phyloP scores from a whole-genome alignment of 2,888 invertebrate genomes.

The Catocala sponsa region DNA sequence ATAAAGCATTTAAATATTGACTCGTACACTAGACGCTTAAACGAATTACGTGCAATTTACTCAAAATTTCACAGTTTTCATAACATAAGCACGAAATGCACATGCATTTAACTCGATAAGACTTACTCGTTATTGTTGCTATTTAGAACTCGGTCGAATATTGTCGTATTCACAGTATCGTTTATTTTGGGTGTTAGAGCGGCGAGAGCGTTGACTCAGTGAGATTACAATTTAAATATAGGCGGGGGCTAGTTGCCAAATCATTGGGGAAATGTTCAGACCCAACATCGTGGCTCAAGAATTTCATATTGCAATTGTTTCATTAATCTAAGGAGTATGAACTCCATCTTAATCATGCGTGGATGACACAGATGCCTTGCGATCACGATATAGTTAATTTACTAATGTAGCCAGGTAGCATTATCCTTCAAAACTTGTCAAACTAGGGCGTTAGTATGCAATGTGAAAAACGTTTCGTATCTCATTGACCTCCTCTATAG shows the following conservation, averaged over 20 bases:
- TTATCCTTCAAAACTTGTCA: too few relatives aligned
- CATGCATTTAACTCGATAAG: constrained; percentile 17
- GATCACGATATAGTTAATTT: background rate
- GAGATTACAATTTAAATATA: constrained; percentile 87
- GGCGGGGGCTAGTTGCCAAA: constrained; percentile 85
- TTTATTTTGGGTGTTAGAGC: constrained; percentile 81
- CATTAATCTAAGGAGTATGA: constrained; percentile 43
- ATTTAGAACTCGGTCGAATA: constrained; percentile 70
- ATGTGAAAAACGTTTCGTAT: too few relatives aligned
- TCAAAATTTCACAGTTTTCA: background rate
- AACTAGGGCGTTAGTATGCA: too few relatives aligned
- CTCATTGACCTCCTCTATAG: too few relatives aligned
- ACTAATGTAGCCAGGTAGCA: too few relatives aligned
- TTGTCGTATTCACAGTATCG: constrained; percentile 74
- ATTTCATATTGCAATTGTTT: constrained; percentile 72
- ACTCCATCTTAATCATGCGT: constrained; percentile 35
- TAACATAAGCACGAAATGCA: background rate
- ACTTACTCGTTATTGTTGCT: constrained; percentile 60
- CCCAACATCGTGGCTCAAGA: constrained; percentile 60
- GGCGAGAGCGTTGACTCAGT: constrained; percentile 86
- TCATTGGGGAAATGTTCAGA: constrained; percentile 80
- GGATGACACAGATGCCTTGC: constrained; percentile 20
- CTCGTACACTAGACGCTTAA: too few relatives aligned
- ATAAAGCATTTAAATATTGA: too few relatives aligned
- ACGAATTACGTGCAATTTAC: too few relatives aligned